Percentiles rank a stretch among this genome's conserved stretches.
Evolutionary conservation across 1,140 invertebrate species (phyloP).

Genomic region (Goniozus legneri): DNA sequence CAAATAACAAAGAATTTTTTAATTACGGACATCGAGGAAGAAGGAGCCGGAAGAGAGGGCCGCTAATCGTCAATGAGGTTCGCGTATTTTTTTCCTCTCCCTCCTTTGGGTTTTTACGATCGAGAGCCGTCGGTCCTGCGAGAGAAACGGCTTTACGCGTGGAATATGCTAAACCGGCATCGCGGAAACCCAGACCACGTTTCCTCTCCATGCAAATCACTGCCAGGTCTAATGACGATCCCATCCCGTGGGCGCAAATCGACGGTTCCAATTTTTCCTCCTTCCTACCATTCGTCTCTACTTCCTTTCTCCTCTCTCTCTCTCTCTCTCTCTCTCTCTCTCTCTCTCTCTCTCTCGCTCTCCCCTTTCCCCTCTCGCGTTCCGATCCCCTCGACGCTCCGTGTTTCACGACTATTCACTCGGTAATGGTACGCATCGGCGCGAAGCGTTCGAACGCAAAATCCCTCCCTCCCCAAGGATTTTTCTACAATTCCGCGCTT

Average conservation of each 20-base stretch:
- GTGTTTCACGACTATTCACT: not conserved
- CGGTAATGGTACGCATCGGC: constrained; percentile 16
- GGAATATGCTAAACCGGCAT: constrained; percentile 33
- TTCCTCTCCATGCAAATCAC: constrained; percentile 33
- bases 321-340: not conserved
- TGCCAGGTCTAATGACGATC: constrained; percentile 33
- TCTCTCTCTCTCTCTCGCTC: not conserved
- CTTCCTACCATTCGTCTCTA: not conserved
- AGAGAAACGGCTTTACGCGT: constrained; percentile 23
- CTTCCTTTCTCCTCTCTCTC: not conserved
- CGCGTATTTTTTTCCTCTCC: too few relatives aligned
- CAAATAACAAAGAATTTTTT: too few relatives aligned
- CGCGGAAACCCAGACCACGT: constrained; percentile 26
- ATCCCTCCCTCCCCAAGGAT: too few relatives aligned
- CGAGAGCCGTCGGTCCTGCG: too few relatives aligned
- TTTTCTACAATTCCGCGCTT: too few relatives aligned
- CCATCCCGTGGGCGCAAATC: constrained; percentile 29
- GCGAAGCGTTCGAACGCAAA: constrained; percentile 33
- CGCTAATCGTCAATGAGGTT: not conserved
- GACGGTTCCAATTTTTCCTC: constrained; percentile 27
- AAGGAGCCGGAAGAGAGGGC: too few relatives aligned
- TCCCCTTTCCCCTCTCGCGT: constrained; percentile 1
- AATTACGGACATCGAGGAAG: too few relatives aligned
- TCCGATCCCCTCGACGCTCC: constrained; percentile 5
- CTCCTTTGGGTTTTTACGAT: too few relatives aligned